Base-by-base conservation (phyloP, 2,888 invertebrate genomes). In the Drosophila fulvimacula region DNA sequence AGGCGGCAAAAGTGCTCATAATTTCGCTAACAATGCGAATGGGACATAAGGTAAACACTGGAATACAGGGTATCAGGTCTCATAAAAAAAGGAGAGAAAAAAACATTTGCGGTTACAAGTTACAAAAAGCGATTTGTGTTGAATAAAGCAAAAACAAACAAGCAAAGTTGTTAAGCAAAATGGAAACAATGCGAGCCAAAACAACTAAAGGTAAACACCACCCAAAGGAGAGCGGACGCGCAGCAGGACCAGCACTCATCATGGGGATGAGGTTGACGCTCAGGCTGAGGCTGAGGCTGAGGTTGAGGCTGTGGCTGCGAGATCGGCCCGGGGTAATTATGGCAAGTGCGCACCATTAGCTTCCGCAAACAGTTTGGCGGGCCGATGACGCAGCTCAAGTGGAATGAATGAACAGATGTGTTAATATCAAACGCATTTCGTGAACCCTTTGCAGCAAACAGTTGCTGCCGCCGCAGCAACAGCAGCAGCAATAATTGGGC, bases 381-480 rank as follows among this genome's bases (percentile, higher is more conserved):
- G 10, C 41, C 46, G 73, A 61, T 59, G 68, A 65, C 71, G 82
- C 85, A 82, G 78, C 86, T 91, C 90, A 91, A 91, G 91, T 90
- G 91, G 91, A 91, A 91, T 90, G 91, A 90, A 89, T 79, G 91
- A 92, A 92, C 92, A 92, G 92, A 92, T 92, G 92, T 92, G 92
- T 91, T 92, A 91, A 91, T 91, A 89, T 89, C 91, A 88, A 91
- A 90, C 91, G 87, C 88, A 90, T 91, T 90, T 87, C 46, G 51
- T 60, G 81, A 89, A 91, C 91, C 91, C 90, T 90, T 91, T 90
- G 89, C 85, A 70, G 67, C 78, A 82, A 84, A 59, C 74, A 59
- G 65, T 42, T 34, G 58, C 53, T 19, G 58, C 60, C 11, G 34
- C 58, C 63, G 62, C 65, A 71, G 73, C 79, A 90, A 87, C 85